Evolutionary conservation across 2,797 vertebrate species (phyloP), one percentile per base, ranked within the genome.

Genomic region (Catharus ustulatus): DNA sequence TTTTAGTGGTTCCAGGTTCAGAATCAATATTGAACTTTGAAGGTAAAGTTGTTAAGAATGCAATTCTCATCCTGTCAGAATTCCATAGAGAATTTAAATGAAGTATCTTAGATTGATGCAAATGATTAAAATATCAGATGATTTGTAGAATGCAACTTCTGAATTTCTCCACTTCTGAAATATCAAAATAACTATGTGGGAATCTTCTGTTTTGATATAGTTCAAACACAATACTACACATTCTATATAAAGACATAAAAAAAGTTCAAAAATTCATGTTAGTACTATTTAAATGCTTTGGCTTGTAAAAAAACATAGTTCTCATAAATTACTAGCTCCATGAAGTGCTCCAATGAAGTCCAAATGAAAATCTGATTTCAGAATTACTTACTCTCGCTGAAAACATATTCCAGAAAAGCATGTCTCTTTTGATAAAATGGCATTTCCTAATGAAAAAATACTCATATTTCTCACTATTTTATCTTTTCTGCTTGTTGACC

Each of bases 341-440:
- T 63, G 14, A 91, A 87, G 79, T 49, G 4, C 40, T 89, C 29
- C 27, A 52, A 86, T n/a, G 20, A 75, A 76, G 29, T 84, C 62
- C 55, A 91, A 93, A 71, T 61, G 32, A 67, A 93, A 81, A 40
- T 52, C 64, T 81, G 79, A 69, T 87, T 94, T 92, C 58, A 51
- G 34, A 78, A 93, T 84, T 42, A 78, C 78, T 89, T 94, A 57
- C 20, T 78, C 11, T 73, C 6, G 4, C 54, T 84, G 55, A 78
- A 91, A 96, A 42, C 11, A n/a, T 49, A 66, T 78, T 92, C 30
- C 69, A 78, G 40, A 17, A 85, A 89, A 91, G 17, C 48, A 55
- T 48, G 32, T 68, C 34, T 93, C 15, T 75, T 95, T 85, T 68
- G 42, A 85, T 43, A 78, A 96, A 84, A 73, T 49, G 14, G 7